Conservation (phyloP, 2,797 vertebrate genomes). For the Sebastes diaconus region DNA sequence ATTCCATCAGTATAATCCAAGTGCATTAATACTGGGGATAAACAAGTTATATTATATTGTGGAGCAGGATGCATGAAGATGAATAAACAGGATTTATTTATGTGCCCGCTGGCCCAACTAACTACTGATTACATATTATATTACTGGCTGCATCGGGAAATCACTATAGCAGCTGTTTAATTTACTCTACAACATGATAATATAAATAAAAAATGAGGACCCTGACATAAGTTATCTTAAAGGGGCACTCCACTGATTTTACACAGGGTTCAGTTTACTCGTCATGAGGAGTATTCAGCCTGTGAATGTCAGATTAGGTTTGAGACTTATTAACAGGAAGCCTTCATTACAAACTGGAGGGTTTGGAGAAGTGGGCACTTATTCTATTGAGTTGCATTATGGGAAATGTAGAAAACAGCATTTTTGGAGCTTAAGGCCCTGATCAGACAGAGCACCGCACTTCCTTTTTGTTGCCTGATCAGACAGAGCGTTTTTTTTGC, state of each 20-base stretch:
- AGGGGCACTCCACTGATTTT: background rate
- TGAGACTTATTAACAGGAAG: background rate
- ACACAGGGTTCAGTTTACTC: background rate
- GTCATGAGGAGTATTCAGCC: background rate
- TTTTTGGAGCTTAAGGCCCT: background rate
- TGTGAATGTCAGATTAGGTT: background rate
- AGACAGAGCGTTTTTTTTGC: too few relatives aligned
- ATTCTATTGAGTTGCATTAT: background rate
- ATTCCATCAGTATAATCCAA: slow-evolving; percentile 44
- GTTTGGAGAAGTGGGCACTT: background rate
- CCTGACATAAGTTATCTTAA: background rate
- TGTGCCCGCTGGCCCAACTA: slow-evolving; percentile 21
- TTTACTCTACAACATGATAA: slow-evolving; percentile 10
- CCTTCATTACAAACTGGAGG: background rate
- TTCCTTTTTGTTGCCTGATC: too few relatives aligned
- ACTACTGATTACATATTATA: slow-evolving; percentile 4
- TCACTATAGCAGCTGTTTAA: slow-evolving; percentile 19
- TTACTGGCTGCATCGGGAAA: slow-evolving; percentile 4
- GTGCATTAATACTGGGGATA: slow-evolving; percentile 55
- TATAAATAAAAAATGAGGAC: slow-evolving; percentile 13
- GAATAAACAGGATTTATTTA: slow-evolving; percentile 36
- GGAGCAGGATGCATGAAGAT: slow-evolving; percentile 26
- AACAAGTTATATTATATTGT: slow-evolving; percentile 21
- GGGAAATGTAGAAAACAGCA: background rate
- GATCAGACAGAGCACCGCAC: too few relatives aligned